Conservation (phyloP, 2,797 vertebrate species). For the Orestias chungarensis region DNA sequence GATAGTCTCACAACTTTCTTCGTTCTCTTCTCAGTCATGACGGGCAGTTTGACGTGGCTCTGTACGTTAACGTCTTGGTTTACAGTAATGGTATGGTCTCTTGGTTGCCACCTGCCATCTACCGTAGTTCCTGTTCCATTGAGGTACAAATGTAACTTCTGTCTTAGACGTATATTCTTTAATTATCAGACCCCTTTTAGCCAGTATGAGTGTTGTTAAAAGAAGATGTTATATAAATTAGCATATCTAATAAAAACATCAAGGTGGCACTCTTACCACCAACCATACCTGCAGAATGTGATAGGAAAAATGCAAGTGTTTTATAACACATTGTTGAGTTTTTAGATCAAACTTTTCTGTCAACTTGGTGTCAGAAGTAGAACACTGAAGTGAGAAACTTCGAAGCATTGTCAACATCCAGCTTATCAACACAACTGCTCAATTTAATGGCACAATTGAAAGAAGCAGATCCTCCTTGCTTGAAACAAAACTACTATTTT, state of each 20-base stretch:
- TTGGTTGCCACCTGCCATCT: constrained; percentile 89
- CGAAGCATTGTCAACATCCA: neutral
- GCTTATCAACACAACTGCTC: neutral
- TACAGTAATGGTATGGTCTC: constrained; percentile 80
- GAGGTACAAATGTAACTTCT: constrained; percentile 74
- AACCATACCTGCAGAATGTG: neutral
- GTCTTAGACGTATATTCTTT: neutral
- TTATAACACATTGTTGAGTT: neutral
- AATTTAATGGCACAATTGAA: neutral
- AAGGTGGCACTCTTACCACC: neutral
- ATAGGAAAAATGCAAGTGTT: neutral
- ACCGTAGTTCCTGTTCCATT: constrained; percentile 89
- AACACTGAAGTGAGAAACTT: neutral
- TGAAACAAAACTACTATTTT: neutral
- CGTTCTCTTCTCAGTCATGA: constrained; percentile 78
- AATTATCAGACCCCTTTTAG: neutral
- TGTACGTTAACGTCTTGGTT: constrained; percentile 87
- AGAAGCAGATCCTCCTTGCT: neutral
- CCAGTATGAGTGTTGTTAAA: neutral
- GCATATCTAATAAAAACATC: neutral
- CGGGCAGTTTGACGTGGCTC: constrained; percentile 87
- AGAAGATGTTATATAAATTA: neutral
- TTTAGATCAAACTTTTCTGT: neutral
- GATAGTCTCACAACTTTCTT: neutral
- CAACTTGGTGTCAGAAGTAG: neutral